Evolutionary conservation across 2,797 vertebrate genomes (phyloP).

Genomic region (Steatocranus sp.): DNA sequence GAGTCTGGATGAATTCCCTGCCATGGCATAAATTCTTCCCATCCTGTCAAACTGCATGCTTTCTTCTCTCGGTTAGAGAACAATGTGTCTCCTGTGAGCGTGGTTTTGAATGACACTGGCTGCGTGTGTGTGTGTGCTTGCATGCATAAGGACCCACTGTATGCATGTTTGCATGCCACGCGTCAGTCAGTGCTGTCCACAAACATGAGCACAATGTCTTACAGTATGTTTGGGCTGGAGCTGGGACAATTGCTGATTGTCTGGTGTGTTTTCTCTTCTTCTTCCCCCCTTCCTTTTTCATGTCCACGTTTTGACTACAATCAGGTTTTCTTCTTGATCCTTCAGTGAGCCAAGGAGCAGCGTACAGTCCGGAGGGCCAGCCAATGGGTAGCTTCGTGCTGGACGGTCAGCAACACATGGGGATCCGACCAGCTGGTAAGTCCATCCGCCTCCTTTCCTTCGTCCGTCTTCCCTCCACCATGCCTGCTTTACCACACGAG

Average conservation of each 20-base stretch:
- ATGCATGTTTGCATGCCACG: constrained; percentile 66
- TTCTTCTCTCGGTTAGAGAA: constrained; percentile 49
- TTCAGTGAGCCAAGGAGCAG: constrained; percentile 99
- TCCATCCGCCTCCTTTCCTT: neutral
- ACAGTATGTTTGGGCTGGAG: constrained; percentile 86
- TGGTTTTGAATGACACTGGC: constrained; percentile 58
- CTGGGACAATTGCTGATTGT: constrained; percentile 98
- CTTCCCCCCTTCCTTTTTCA: constrained; percentile 90
- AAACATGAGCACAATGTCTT: constrained; percentile 77
- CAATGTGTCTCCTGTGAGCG: constrained; percentile 58
- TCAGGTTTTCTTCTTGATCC: constrained; percentile 99
- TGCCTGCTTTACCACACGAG: constrained; percentile 20
- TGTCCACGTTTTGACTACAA: constrained; percentile 99
- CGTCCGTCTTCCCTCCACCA: neutral
- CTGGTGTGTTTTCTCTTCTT: constrained; percentile 99
- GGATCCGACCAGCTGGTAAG: constrained; percentile 98
- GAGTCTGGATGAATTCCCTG: constrained; percentile 6
- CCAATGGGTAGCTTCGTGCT: constrained; percentile 99
- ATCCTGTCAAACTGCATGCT: constrained; percentile 65
- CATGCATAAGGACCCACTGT: constrained; percentile 54
- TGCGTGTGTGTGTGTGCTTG: constrained; percentile 24
- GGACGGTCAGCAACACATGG: constrained; percentile 99
- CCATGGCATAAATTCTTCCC: constrained; percentile 25
- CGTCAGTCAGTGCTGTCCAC: constrained; percentile 58
- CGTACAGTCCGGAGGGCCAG: constrained; percentile 99